phyloP scores from a whole-genome alignment of 2,797 vertebrate genomes.

The Pempheris klunzingeri region DNA sequence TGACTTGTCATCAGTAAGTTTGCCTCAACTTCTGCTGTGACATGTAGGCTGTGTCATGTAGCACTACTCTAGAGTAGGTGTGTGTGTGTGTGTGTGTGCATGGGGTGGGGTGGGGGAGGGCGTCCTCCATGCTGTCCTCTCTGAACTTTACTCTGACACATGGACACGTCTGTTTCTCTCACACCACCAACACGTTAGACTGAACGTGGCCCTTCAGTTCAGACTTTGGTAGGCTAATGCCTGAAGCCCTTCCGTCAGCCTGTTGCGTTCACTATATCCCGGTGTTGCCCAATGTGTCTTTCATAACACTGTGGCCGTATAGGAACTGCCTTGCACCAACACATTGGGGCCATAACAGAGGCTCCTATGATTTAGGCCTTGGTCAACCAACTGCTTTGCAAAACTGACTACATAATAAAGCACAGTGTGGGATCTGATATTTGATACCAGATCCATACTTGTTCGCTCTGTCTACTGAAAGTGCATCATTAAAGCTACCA shows the following conservation, averaged over 20 bases:
- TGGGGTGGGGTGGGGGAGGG: not conserved
- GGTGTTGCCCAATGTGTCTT: constrained; percentile 58
- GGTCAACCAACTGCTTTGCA: not conserved
- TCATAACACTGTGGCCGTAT: constrained; percentile 24
- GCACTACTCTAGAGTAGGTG: not conserved
- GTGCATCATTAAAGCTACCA: not conserved
- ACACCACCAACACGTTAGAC: not conserved
- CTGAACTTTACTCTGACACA: constrained; percentile 81
- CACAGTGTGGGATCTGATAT: not conserved
- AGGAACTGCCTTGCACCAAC: not conserved
- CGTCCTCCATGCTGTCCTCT: constrained; percentile 27
- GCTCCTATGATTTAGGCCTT: not conserved
- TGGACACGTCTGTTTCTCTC: constrained; percentile 44
- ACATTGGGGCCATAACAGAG: not conserved
- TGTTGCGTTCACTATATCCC: constrained; percentile 3
- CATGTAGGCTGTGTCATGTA: not conserved
- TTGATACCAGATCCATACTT: too few relatives aligned
- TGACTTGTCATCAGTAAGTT: not conserved
- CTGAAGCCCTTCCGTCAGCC: constrained; percentile 1
- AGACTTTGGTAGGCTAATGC: constrained; percentile 34
- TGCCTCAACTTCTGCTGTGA: not conserved
- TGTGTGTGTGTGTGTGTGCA: not conserved
- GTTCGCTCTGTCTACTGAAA: not conserved
- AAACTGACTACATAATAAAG: not conserved
- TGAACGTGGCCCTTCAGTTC: constrained; percentile 4